Conservation (phyloP, 2,888 invertebrate species). For the Dryadula phaetusa region DNA sequence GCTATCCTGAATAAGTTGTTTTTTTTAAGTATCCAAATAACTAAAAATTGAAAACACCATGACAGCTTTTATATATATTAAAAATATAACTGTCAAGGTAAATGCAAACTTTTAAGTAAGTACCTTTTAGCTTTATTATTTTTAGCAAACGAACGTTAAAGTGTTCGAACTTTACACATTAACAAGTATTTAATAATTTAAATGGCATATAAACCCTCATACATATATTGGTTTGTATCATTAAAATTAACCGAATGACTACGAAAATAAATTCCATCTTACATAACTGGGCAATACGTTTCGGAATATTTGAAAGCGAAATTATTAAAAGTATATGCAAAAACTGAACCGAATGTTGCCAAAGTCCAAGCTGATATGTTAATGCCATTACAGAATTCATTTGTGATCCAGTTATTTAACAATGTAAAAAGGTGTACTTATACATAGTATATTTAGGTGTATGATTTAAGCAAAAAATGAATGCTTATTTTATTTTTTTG, state of each 20-base stretch:
- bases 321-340: constrained; percentile 14
- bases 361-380: constrained; percentile 19
- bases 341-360: constrained; percentile 5
- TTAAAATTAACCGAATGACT: constrained; percentile 2
- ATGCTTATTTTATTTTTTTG: not conserved
- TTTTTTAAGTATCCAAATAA: no score
- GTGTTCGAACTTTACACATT: not conserved
- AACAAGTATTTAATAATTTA: not conserved
- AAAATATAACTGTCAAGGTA: not conserved
- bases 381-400: constrained; percentile 20
- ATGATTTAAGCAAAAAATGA: not conserved
- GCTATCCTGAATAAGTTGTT: no score
- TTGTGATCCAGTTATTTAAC: not conserved
- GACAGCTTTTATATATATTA: not conserved
- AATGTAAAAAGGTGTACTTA: not conserved
- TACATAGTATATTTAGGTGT: not conserved
- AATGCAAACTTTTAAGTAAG: not conserved
- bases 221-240: not conserved
- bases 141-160: not conserved
- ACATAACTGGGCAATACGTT: constrained; percentile 13
- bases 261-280: not conserved
- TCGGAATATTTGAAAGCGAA: constrained; percentile 18
- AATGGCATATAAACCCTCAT: not conserved
- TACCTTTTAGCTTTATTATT: not conserved
- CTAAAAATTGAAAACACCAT: no score